Conservation (phyloP, 2,113 vertebrate genomes). For the Sturnus vulgaris region DNA sequence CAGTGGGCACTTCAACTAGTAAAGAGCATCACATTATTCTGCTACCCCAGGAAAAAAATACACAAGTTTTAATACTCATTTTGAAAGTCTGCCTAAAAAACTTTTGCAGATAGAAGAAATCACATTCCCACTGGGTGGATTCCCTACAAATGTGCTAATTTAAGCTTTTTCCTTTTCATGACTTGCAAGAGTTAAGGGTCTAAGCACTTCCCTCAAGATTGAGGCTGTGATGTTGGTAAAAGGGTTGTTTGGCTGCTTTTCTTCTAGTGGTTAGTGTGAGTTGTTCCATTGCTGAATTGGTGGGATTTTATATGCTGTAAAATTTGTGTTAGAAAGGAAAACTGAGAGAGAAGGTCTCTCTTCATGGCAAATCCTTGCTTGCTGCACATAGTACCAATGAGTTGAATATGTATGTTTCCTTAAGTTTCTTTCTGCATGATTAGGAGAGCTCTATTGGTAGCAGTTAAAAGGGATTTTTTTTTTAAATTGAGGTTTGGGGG, state of each 20-base stretch:
- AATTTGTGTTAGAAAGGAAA: neutral
- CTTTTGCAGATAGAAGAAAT: neutral
- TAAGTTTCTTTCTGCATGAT: neutral
- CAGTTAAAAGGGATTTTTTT: neutral
- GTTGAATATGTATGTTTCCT: neutral
- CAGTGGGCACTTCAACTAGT: neutral
- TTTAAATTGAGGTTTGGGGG: neutral
- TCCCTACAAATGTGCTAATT: neutral
- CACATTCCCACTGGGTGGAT: neutral
- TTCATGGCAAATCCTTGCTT: neutral
- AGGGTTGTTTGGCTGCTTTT: neutral
- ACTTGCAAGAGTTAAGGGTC: neutral
- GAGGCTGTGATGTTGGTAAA: neutral
- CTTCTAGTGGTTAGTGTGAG: neutral
- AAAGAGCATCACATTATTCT: neutral
- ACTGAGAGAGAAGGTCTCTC: neutral
- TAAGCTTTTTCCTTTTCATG: neutral
- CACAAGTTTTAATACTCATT: neutral
- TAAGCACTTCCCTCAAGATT: neutral
- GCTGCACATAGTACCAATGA: neutral
- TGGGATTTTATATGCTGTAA: neutral
- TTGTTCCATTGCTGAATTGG: neutral
- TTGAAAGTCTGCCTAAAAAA: neutral
- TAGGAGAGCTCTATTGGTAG: neutral
- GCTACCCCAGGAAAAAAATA: neutral